Percentiles rank a stretch among this genome's conserved stretches.
Evolutionary conservation across 1,140 invertebrate species (phyloP).

Genomic region (Penaeus chinensis): DNA sequence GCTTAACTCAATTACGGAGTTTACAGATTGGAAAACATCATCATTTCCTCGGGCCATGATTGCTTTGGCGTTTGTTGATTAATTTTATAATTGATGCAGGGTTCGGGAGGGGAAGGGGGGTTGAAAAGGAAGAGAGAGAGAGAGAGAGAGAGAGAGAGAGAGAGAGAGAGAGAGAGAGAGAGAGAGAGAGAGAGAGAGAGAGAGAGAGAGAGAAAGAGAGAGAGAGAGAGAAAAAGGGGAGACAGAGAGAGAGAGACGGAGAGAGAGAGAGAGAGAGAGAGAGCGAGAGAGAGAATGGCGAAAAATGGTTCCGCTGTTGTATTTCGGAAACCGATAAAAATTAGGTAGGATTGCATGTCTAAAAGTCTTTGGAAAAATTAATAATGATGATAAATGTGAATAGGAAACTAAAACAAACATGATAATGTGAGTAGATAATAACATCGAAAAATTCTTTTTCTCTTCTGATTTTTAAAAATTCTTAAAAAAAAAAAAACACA

Average conservation of each 20-base stretch:
- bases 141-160: slow-evolving; percentile 30
- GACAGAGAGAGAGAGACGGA: no score
- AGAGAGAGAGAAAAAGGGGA: not conserved
- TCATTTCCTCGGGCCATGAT: slow-evolving; percentile 10
- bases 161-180: slow-evolving; percentile 32
- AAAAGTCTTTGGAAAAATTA: no score
- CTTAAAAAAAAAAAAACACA: not conserved
- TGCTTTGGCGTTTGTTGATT: slow-evolving; percentile 12
- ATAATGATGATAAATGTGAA: no score
- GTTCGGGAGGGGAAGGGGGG: not conserved
- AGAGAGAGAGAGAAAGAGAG: not conserved
- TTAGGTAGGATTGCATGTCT: no score
- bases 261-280: not conserved
- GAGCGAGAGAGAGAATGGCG: not conserved
- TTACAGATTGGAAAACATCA: not conserved
- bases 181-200: slow-evolving; percentile 1
- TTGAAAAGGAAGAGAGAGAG: slow-evolving; percentile 12
- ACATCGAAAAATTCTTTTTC: no score
- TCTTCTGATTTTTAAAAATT: no score
- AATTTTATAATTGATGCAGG: not conserved
- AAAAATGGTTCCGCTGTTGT: not conserved
- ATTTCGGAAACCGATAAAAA: not conserved
- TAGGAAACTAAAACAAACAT: no score
- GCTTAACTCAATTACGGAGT: no score
- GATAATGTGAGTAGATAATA: no score